A percentile compares a stretch with the other conserved stretches of the same genome.
These are phyloP conservation scores for Lasioglossum figueresi DNA, from an alignment of 2,888 invertebrate species.

Conservation along the genomic window DNA sequence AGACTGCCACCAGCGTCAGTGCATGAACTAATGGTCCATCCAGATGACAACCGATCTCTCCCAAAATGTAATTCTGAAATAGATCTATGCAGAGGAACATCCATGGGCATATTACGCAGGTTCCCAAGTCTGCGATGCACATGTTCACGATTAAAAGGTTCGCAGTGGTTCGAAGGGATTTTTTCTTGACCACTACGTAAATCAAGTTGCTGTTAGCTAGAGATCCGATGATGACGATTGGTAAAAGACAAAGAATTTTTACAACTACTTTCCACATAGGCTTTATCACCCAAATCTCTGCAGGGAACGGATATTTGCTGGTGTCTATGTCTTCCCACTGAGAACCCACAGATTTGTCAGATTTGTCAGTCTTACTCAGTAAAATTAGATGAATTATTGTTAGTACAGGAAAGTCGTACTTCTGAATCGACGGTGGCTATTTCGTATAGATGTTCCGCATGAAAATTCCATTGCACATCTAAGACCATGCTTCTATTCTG, in stretches of 20 bases:
- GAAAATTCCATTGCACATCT: constrained; percentile 39
- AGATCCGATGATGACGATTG: constrained; percentile 88
- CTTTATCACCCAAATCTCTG: constrained; percentile 88
- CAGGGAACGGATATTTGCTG: constrained; percentile 85
- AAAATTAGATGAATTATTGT: neutral
- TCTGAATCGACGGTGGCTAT: neutral
- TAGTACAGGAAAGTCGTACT: constrained; percentile 38
- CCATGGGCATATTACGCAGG: constrained; percentile 89
- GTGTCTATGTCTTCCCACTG: constrained; percentile 63
- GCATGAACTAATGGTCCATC: constrained; percentile 91
- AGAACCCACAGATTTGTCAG: constrained; percentile 37
- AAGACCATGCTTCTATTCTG: constrained; percentile 23
- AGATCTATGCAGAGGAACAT: constrained; percentile 91
- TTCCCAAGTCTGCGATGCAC: constrained; percentile 89
- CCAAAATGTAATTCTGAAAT: constrained; percentile 91
- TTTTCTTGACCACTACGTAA: constrained; percentile 87
- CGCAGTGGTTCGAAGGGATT: constrained; percentile 88
- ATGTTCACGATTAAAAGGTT: constrained; percentile 91
- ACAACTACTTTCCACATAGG: constrained; percentile 86
- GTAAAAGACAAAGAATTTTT: constrained; percentile 87
- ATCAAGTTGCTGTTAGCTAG: constrained; percentile 89
- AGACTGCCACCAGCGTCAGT: constrained; percentile 90
- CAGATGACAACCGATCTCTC: constrained; percentile 89
- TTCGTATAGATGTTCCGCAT: constrained; percentile 7
- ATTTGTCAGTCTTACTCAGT: constrained; percentile 14